These are phyloP conservation scores for Siderastrea siderea DNA, from an alignment of 92 coral and sea anemone species.

Conservation along the genomic window DNA sequence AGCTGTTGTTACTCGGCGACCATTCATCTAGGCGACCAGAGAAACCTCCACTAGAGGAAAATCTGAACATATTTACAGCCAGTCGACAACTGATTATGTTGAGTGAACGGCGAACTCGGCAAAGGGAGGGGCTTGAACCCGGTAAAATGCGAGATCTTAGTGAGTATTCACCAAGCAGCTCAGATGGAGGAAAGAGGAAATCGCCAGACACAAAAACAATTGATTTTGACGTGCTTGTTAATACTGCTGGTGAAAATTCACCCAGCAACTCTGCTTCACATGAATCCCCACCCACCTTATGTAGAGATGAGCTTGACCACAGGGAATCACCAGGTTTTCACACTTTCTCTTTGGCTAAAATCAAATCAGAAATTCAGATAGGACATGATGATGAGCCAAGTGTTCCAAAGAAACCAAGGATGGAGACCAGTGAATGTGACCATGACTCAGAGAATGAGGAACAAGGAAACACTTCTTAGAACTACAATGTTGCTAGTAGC, in stretches of 20 bases:
- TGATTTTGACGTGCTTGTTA: conserved; percentile 81
- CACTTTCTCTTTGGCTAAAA: conserved; percentile 73
- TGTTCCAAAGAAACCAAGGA: conserved; percentile 74
- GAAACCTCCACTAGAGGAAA: conserved; percentile 54
- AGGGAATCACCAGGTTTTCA: conserved; percentile 55
- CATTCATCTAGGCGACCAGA: conserved; percentile 23
- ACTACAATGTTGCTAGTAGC: neutral
- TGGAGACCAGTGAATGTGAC: conserved; percentile 58
- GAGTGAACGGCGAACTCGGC: conserved; percentile 77
- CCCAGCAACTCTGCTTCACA: conserved; percentile 64
- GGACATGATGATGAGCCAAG: conserved; percentile 36
- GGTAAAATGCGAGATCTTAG: conserved; percentile 35
- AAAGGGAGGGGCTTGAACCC: conserved; percentile 51
- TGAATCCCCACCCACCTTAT: conserved; percentile 43
- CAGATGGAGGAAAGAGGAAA: conserved; percentile 80
- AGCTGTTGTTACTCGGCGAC: conserved; percentile 49
- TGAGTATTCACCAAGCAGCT: conserved; percentile 83
- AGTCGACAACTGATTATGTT: conserved; percentile 84
- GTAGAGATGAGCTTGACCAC: conserved; percentile 11
- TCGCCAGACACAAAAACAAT: conserved; percentile 70
- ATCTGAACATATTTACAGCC: conserved; percentile 84
- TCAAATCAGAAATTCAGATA: conserved; percentile 72
- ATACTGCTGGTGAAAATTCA: conserved; percentile 72
- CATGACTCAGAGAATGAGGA: conserved; percentile 53
- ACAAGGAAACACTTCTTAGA: conserved; percentile 20